These are phyloP conservation scores for Hippoglossus hippoglossus DNA, from an alignment of 2,797 vertebrate genomes.

Conservation along the genomic window DNA sequence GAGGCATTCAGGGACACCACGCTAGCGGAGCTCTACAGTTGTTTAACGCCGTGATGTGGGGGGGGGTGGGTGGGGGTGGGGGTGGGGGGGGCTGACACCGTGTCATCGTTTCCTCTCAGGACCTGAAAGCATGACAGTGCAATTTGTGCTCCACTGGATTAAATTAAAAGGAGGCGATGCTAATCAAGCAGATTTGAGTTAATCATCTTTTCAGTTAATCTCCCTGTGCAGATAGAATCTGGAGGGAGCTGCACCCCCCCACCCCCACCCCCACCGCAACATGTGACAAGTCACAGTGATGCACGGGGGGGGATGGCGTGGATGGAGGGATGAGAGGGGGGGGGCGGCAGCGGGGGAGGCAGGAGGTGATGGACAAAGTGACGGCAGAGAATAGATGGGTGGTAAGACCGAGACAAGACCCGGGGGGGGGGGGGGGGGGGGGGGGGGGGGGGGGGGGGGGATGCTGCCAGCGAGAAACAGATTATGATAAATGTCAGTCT, in stretches of 20 bases:
- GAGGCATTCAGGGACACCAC: background rate
- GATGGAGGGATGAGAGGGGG: background rate
- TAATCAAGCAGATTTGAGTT: slow-evolving; percentile 51
- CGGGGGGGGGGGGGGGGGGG: slow-evolving; percentile 9
- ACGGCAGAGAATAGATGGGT: slow-evolving; percentile 23
- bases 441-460: slow-evolving; percentile 14
- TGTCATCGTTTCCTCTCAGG: background rate
- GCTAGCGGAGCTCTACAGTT: background rate
- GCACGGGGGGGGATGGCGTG: background rate
- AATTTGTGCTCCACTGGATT: slow-evolving; percentile 31
- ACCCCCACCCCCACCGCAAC: too few species aligned
- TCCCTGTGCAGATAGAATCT: slow-evolving; percentile 12
- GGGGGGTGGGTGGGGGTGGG: too few species aligned
- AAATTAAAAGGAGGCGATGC: background rate
- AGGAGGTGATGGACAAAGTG: slow-evolving; percentile 9
- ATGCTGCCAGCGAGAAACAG: slow-evolving; percentile 42
- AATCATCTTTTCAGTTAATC: slow-evolving; percentile 56
- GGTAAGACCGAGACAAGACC: slow-evolving; percentile 18
- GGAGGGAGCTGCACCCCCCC: slow-evolving; percentile 14
- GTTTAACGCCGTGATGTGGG: background rate
- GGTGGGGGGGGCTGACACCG: too few species aligned
- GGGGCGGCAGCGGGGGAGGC: background rate
- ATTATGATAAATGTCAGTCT: slow-evolving; percentile 78
- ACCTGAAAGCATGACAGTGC: slow-evolving; percentile 19
- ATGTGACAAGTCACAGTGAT: background rate